phyloP scores from a whole-genome alignment of 1,140 invertebrate genomes.

The Halictus rubicundus region DNA sequence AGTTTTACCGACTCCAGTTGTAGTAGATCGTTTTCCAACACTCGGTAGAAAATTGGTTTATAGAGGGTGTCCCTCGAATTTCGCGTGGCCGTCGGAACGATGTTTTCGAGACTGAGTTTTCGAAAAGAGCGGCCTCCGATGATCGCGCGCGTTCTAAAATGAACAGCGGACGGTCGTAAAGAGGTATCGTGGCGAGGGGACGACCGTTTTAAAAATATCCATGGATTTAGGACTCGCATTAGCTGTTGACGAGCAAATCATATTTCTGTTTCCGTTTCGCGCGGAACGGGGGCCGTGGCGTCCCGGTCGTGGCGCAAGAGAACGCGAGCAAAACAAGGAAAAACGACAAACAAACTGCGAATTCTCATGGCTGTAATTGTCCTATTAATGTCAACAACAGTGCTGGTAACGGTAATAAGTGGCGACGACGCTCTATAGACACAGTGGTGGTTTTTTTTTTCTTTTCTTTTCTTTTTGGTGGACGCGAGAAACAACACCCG shows the following conservation, averaged over 20 bases:
- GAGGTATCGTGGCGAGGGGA: neutral
- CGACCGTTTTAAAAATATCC: neutral
- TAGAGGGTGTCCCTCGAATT: no score
- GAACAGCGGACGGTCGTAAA: neutral
- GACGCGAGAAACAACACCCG: conserved; percentile 7
- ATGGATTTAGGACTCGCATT: neutral
- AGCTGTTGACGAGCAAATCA: neutral
- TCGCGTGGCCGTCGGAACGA: no score
- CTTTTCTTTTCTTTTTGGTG: no score
- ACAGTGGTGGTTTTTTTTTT: neutral
- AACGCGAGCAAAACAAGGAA: neutral
- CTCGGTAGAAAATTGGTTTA: no score
- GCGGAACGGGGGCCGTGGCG: neutral
- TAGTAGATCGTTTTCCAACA: no score
- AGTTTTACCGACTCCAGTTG: no score
- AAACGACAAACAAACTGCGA: conserved; percentile 9
- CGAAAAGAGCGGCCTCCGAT: neutral
- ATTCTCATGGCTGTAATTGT: conserved; percentile 18
- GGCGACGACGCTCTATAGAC: neutral
- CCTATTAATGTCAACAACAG: conserved; percentile 29
- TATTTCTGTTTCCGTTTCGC: neutral
- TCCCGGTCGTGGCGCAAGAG: neutral
- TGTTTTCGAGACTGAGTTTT: neutral
- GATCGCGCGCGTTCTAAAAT: neutral
- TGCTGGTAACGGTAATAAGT: conserved; percentile 10